Evolutionary conservation across 2,113 vertebrate species (phyloP).

Genomic region (Pardalotus punctatus): DNA sequence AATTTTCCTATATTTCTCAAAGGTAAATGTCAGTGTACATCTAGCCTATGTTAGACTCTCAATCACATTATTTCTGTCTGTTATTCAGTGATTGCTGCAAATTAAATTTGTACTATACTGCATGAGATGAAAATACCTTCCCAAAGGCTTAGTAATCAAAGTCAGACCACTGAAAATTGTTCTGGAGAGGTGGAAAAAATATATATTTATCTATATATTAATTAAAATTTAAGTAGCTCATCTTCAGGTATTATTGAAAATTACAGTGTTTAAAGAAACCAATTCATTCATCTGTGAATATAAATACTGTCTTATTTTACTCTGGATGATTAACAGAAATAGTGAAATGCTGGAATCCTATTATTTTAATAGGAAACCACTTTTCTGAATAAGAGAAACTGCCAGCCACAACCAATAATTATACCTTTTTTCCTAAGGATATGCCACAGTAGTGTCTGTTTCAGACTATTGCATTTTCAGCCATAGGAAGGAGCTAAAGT

Average conservation of each 20-base stretch:
- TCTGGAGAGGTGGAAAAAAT: background rate
- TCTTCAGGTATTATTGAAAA: background rate
- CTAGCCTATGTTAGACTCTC: background rate
- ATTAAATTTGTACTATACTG: background rate
- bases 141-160: background rate
- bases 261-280: background rate
- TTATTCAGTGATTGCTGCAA: background rate
- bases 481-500: conserved; percentile 62
- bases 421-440: background rate
- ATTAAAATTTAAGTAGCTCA: background rate
- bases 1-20: background rate
- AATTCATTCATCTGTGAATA: background rate
- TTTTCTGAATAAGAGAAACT: conserved; percentile 15
- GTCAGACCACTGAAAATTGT: background rate
- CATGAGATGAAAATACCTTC: background rate
- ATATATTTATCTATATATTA: background rate
- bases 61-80: background rate
- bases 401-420: conserved; percentile 7
- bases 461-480: conserved; percentile 40
- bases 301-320: background rate
- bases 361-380: background rate
- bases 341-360: background rate
- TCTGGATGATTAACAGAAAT: background rate
- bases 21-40: background rate
- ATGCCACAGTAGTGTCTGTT: background rate